Conservation (phyloP, 2,888 invertebrate genomes). For the Melanchra persicariae region DNA sequence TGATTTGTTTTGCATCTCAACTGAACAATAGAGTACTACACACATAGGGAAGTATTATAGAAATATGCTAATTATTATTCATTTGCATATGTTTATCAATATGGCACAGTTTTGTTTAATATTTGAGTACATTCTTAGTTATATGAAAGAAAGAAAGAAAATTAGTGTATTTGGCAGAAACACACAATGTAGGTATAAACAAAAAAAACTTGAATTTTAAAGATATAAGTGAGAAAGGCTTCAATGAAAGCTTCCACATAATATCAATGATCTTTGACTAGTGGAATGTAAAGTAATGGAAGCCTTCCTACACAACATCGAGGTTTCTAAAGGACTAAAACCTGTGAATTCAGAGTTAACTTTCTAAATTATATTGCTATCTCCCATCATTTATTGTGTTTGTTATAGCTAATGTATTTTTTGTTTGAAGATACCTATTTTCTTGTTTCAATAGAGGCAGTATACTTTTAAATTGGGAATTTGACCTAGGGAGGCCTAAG, state of each 20-base stretch:
- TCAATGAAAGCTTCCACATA: not conserved
- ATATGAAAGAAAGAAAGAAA: too few species aligned
- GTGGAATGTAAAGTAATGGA: too few species aligned
- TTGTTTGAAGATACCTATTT: not conserved
- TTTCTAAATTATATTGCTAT: slow-evolving; percentile 15
- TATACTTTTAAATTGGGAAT: too few species aligned
- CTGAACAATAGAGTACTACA: slow-evolving; percentile 9
- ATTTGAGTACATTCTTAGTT: not conserved
- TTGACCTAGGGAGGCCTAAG: too few species aligned
- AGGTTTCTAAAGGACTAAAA: not conserved
- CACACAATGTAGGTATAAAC: too few species aligned
- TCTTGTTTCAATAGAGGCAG: too few species aligned
- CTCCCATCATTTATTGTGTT: not conserved
- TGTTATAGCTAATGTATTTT: not conserved
- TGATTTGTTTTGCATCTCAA: slow-evolving; percentile 22
- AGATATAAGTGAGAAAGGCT: too few species aligned
- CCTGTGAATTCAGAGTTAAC: not conserved
- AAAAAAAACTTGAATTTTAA: too few species aligned
- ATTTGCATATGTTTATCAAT: slow-evolving; percentile 57
- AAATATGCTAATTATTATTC: slow-evolving; percentile 35
- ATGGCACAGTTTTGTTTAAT: slow-evolving; percentile 42
- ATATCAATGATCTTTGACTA: not conserved
- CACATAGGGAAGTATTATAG: slow-evolving; percentile 14
- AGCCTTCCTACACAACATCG: not conserved
- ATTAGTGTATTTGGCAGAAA: too few species aligned